These are phyloP conservation scores for Bolinopsis microptera DNA, from an alignment of 37 sponge, comb jelly and placozoan species.

Conservation along the genomic window DNA sequence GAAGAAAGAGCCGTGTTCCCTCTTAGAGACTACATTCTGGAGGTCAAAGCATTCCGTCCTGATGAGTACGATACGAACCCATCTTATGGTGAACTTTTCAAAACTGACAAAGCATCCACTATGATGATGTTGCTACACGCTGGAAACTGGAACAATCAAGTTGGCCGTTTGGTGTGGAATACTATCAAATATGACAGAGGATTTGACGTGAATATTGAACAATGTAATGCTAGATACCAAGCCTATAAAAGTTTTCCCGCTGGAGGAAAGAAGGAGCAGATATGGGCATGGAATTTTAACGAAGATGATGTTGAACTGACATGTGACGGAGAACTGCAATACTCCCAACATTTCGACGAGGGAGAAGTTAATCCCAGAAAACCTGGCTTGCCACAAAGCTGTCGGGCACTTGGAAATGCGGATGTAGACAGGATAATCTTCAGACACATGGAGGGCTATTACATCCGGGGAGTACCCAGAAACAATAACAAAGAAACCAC, in stretches of 20 bases:
- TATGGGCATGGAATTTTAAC: conserved; percentile 19
- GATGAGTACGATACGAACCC: not conserved
- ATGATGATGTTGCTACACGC: not conserved
- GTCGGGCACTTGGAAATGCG: not conserved
- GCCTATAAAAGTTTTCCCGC: not conserved
- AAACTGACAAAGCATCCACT: not conserved
- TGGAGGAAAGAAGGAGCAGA: conserved; percentile 1
- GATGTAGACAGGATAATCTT: not conserved
- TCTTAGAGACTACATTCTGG: not conserved
- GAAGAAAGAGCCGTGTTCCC: not conserved
- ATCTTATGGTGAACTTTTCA: not conserved
- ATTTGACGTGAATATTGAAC: not conserved
- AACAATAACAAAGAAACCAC: not conserved
- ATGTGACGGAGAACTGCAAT: not conserved
- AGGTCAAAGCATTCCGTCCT: not conserved
- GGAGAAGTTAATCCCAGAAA: not conserved
- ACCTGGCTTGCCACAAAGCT: not conserved
- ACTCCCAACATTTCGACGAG: not conserved
- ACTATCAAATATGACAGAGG: conserved; percentile 7
- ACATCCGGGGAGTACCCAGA: conserved; percentile 3
- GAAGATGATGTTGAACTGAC: not conserved
- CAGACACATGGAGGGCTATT: conserved; percentile 26
- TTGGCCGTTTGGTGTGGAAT: not conserved
- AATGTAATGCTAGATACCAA: not conserved
- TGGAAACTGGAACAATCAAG: not conserved